Conservation (phyloP, 2,797 vertebrate genomes). For the Xiphophorus birchmanni region DNA sequence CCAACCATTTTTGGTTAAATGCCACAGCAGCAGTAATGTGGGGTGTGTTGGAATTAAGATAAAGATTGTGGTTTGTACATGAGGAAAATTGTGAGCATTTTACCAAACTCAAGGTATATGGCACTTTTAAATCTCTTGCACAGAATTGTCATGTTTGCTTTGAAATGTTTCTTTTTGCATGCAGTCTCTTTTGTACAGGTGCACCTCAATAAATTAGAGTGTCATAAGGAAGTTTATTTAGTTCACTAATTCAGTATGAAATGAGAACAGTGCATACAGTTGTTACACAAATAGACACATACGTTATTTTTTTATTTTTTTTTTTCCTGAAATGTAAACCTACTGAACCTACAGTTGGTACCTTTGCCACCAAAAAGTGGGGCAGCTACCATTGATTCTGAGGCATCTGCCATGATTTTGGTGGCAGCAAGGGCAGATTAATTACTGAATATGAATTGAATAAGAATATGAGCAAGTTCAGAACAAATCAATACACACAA, state of each 20-base stretch:
- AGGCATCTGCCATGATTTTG: too few species aligned
- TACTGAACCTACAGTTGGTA: too few species aligned
- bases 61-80: not conserved
- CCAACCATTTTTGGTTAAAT: conserved; percentile 46
- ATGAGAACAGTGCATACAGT: not conserved
- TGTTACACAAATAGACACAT: not conserved
- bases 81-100: conserved; percentile 2
- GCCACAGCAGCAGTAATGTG: not conserved
- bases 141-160: not conserved
- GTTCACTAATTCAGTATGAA: not conserved
- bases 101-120: not conserved
- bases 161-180: not conserved
- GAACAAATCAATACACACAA: too few species aligned
- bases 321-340: not conserved
- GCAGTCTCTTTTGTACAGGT: not conserved
- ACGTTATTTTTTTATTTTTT: too few species aligned
- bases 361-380: too few species aligned
- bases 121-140: not conserved
- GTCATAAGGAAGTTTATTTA: not conserved
- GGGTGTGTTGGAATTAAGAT: not conserved
- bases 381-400: too few species aligned
- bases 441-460: too few species aligned
- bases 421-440: too few species aligned
- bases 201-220: conserved; percentile 1
- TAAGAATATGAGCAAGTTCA: too few species aligned